Conservation (phyloP, 2,888 invertebrate species). For the Ormyrus thymus region DNA sequence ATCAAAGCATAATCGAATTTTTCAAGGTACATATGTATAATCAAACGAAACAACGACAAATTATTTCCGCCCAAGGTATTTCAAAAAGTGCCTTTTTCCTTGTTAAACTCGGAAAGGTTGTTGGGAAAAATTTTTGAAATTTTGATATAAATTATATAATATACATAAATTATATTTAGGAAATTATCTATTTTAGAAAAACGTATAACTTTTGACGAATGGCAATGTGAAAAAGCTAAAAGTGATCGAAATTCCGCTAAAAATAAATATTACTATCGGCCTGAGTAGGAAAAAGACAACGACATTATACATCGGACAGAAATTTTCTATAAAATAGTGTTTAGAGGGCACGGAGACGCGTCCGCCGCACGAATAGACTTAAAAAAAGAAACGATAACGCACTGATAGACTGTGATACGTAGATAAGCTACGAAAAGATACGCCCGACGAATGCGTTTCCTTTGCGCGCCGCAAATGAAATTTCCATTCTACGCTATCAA, state of each 20-base stretch:
- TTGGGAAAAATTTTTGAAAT: neutral
- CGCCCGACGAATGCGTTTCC: conserved; percentile 48
- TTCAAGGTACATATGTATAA: conserved; percentile 18
- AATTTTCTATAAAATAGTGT: conserved; percentile 15
- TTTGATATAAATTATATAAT: neutral
- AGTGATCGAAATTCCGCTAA: too few relatives aligned
- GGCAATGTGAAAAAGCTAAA: neutral
- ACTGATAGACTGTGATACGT: conserved; percentile 58
- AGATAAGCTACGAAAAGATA: conserved; percentile 45
- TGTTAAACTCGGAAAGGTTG: neutral
- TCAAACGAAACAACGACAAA: conserved; percentile 12
- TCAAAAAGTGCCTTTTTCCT: conserved; percentile 29
- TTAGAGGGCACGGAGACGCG: conserved; percentile 36
- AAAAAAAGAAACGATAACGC: conserved; percentile 49
- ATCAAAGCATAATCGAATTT: conserved; percentile 30
- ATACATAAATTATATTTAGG: too few relatives aligned
- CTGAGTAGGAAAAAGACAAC: conserved; percentile 6
- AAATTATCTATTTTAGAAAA: neutral
- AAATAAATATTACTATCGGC: neutral
- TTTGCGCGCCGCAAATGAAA: conserved; percentile 47
- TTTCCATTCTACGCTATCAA: conserved; percentile 29
- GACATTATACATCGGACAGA: conserved; percentile 14
- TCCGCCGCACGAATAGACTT: conserved; percentile 44
- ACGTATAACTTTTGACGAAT: neutral
- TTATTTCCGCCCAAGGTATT: conserved; percentile 4